A percentile compares a stretch with the other conserved stretches of the same genome.
Conservation (phyloP, 1,140 invertebrate genomes). For the Linepithema humile region DNA sequence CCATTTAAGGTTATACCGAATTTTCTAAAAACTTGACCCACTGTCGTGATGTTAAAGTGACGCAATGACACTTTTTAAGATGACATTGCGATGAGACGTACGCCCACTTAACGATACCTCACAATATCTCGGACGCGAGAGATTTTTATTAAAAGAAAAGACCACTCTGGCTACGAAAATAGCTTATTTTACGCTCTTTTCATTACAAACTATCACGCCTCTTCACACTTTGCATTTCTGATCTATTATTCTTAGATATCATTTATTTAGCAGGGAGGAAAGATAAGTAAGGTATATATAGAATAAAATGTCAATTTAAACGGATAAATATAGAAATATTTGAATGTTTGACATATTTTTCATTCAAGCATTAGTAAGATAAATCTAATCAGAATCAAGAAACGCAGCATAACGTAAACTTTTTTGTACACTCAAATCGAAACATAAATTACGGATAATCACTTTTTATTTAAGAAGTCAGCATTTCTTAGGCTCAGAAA, state of each 20-base stretch:
- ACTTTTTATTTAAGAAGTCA: not conserved
- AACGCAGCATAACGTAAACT: not conserved
- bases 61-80: conserved; percentile 25
- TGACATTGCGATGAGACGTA: not conserved
- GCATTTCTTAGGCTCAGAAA: not conserved
- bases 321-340: not conserved
- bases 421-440: not conserved
- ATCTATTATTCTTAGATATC: conserved; percentile 7
- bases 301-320: not conserved
- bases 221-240: not conserved
- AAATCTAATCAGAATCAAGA: too few relatives aligned
- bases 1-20: not conserved
- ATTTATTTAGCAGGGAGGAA: not conserved
- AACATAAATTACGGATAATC: not conserved
- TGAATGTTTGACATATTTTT: not conserved
- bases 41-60: conserved; percentile 1
- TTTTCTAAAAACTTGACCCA: conserved; percentile 42
- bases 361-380: not conserved
- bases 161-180: not conserved
- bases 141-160: conserved; percentile 27
- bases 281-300: not conserved
- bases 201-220: not conserved
- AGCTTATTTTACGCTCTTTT: not conserved
- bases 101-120: not conserved
- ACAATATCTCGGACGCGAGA: conserved; percentile 7